Evolutionary conservation across 2,888 invertebrate species (phyloP), one percentile per base, ranked within the genome.

Genomic region (Gymnocheta viridis): DNA sequence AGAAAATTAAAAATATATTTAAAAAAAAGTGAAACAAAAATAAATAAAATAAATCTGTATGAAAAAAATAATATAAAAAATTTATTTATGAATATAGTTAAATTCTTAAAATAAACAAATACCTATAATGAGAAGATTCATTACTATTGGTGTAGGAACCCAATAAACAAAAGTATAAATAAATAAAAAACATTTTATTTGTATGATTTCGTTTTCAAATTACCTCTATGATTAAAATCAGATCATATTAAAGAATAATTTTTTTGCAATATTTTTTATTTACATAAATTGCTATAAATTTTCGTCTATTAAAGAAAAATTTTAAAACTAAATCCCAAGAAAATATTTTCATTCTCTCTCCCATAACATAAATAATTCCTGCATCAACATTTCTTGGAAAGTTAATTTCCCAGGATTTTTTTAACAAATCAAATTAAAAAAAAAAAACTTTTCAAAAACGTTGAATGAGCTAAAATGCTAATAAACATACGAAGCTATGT

Each of bases 91-190:
- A 58, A 44, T 22, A 47, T 24, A 58, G 14, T 44, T 27, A 38
- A 38, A 44, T 78, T 60, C 32, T 24, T 78, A 47, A 72, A 54
- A 64, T 79, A 79, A 79, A 79, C 70, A 79, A 79, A 56, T 64
- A n/a, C n/a, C n/a, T n/a, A 44, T 49, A 35, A 32, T 44, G 22
- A 14, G 51, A 35, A 56, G 7, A 64, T 51, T 73, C 49, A 51
- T 54, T 62, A 51, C 44, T 54, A 54, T 64, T 29, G n/a, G 4
- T 19, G 14, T 2, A 4, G 14, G 24, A 22, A 66, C 19, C 32
- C 32, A 35, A 29, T 29, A 56, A 22, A 56, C 19, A 70, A 67
- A 67, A 10, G 10, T 44, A n/a, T 24, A 29, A 14, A 2, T 6
- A 22, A 17, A 19, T 44, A 29, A 29, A 10, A 29, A n/a, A n/a